Base-by-base conservation (phyloP, 2,797 vertebrate species). In the Ctenopoma multispine region DNA sequence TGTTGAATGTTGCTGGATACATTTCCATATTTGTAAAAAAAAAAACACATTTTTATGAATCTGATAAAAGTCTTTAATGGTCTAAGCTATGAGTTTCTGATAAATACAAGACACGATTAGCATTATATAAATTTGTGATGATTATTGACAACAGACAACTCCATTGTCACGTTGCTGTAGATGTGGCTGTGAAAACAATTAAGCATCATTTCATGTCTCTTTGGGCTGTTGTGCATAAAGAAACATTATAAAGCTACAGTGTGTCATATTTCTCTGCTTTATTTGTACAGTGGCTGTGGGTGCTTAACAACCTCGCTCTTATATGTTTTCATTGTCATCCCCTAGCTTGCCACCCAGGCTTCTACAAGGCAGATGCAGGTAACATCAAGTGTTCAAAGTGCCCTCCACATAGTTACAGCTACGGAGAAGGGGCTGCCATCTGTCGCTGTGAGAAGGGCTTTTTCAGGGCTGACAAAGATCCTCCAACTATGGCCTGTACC, bases 371-470 rank as follows among this genome's bases (percentile, higher is more conserved):
- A 0, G 96, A 97, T 86, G 95, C 97, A 63, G 97, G 96, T 68
- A 98, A 97, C 72, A 93, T 95, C 76, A 97, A 96, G 87, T 99
- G 97, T 68, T 96, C 96, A 82, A 98, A 99, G 87, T 99, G 97
- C 63, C 97, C 97, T 71, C 97, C 96, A 11, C 96, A 97, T 67
- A 98, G 97, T 69, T 93, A 95, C 85, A 97, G 96, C 75, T 94
- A 96, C 0, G 56, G 85, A 24, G 95, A 97, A 88, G 96, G 96
- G 11, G 95, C 96, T 21, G 89, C 94, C 12, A 81, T 96, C 61
- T 99, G 97, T 83, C 95, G 94, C 69, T 99, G 97, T 90, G 96
- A 98, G 85, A 96, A 95, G 23, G 94, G 95, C 63, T 98, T 96
- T 90, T 99, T 95, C 94, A 93, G 97, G 80, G 95, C 97, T 29